Base-by-base conservation (phyloP, 2,797 vertebrate genomes). In the Muscicapa comitata region DNA sequence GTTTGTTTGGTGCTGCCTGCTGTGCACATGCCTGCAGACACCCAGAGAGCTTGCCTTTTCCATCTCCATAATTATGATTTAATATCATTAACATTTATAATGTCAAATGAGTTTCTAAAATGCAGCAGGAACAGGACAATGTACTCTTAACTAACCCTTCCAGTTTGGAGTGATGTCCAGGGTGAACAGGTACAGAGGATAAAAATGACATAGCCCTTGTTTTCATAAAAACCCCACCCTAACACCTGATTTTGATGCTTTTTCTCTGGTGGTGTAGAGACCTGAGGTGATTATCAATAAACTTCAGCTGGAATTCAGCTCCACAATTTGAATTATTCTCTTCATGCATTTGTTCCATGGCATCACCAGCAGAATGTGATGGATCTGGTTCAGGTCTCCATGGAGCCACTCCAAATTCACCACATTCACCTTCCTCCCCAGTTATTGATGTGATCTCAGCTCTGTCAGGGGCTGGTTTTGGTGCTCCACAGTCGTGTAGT, bases 1-100 rank as follows among this genome's bases (percentile, higher is more conserved):
- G 28, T 88, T 93, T 95, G 82, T 75, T 86, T 76, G 58, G 75
- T 29, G 73, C 84, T 81, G 94, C 93, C 80, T 90, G 86, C 73
- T 3, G 0, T 74, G 76, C 78, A 54, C 77, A 72, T 62, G 83
- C 58, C 74, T 47, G 70, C 86, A 89, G 86, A 86, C 90, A 90
- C 55, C 76, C 91, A 24, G 55, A 81, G 50, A 66, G 40, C 76
- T 43, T 50, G 37, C 35, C 54, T 92, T 66, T 40, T 40, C 14
- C 40, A 62, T 62, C 28, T 54, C 48, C 17, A 15, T 14, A 35
- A 62, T 70, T 70, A 55, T 31, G 5, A 48, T 35, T 40, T 62
- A 54, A 62, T 48, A 35, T 13, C 15, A 62, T 77, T 47, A 62
- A 26, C 12, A 43, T 35, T 51, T 43, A 24, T 11, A 15, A 62